Percentiles rank a stretch among this genome's conserved stretches.
Evolutionary conservation across 2,113 vertebrate genomes (phyloP).

Genomic region (Grammomys dolichurus): DNA sequence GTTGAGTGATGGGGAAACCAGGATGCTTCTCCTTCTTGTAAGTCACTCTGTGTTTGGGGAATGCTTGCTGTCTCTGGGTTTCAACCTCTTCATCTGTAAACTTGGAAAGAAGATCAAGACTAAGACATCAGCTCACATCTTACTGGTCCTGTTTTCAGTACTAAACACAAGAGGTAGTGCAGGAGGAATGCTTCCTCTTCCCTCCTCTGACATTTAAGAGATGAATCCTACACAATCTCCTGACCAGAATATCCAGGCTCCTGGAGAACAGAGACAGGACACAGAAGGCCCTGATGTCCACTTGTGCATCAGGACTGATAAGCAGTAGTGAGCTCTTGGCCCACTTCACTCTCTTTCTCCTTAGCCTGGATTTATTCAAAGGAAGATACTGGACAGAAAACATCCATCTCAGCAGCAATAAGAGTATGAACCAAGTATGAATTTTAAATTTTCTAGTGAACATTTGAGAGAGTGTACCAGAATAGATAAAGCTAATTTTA

Average conservation of each 20-base stretch:
- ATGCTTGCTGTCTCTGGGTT: neutral
- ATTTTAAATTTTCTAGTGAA: neutral
- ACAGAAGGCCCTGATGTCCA: neutral
- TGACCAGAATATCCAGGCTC: fast-evolving
- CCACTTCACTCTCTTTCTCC: neutral
- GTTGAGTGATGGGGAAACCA: neutral
- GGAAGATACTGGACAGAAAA: neutral
- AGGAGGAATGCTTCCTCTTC: neutral
- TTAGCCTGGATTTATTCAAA: neutral
- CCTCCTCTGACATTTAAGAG: neutral
- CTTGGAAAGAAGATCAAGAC: neutral
- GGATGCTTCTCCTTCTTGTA: neutral
- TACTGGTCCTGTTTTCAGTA: neutral
- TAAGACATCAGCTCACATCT: neutral
- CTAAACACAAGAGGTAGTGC: neutral
- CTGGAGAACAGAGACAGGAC: neutral
- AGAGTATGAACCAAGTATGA: neutral
- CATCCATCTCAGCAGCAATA: neutral
- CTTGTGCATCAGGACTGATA: too few species aligned
- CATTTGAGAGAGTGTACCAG: neutral
- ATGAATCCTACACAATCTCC: neutral
- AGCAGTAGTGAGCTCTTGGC: too few species aligned
- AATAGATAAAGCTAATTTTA: neutral
- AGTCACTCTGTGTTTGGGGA: neutral
- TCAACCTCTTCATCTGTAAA: neutral